Evolutionary conservation across 2,113 vertebrate species (phyloP), one percentile per base, ranked within the genome.

Genomic region (Onychorhynchus coronatus): DNA sequence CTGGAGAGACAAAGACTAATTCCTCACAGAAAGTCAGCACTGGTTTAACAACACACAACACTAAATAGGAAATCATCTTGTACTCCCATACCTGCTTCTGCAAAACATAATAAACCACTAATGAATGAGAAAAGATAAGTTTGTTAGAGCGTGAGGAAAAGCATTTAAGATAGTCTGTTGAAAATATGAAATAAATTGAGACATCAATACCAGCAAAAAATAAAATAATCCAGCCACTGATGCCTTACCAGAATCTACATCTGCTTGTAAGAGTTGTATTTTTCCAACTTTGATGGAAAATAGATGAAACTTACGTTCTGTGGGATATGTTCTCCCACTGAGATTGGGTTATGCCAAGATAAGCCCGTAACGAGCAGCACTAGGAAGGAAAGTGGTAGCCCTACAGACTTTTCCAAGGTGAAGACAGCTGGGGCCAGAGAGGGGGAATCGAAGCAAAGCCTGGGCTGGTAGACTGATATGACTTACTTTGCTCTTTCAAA

Each of bases 121-220:
- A 88, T 58, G 31, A 68, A 73, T 2, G 27, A 7, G 35, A 70
- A 88, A 49, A 79, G 28, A 85, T 66, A 47, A 78, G 22, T 35
- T 78, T 78, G 12, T 27, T 83, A 73, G 16, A 79, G 50, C 9
- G 23, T 15, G 52, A 91, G 66, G 27, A 18, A 91, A 91, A 91
- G 27, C 28, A 42, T 58, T 73, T 93, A 79, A 73, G 49, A 61
- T 6, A 88, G 28, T 20, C 31, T 70, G 20, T 53, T 79, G 58
- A 88, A 87, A 93, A 94, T 16, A 88, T 30, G 10, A 85, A 85
- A 87, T 58, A 82, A 87, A 94, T 78, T 65, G 66, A 95, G 62
- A 79, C 16, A 91, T 73, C 71, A 55, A 59, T 18, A 8, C 8
- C 12, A 66, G 53, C 42, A 91, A 91, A 91, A 91, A 91, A 31